Percentiles rank a stretch among this genome's conserved stretches.
These are phyloP conservation scores for Dicyrtomina minuta DNA, from an alignment of 2,888 invertebrate species.

Conservation along the genomic window DNA sequence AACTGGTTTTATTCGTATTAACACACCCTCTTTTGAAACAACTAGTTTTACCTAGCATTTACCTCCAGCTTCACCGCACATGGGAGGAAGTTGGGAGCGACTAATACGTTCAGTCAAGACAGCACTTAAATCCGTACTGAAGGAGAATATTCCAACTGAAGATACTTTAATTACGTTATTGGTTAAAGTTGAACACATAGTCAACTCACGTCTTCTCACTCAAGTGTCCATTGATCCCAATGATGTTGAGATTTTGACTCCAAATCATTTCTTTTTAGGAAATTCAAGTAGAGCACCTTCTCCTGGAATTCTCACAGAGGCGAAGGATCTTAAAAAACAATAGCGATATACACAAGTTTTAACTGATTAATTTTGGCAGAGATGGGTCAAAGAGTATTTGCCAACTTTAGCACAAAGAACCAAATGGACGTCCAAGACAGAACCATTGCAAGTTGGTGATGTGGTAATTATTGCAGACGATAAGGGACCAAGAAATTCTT, in stretches of 20 bases:
- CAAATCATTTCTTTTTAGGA: slow-evolving; percentile 4
- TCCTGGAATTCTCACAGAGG: neutral
- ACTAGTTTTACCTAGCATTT: too few species aligned
- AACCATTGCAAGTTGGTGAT: neutral
- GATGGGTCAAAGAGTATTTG: slow-evolving; percentile 3
- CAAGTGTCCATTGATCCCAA: too few species aligned
- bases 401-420: neutral
- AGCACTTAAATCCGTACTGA: neutral
- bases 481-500: neutral
- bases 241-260: too few species aligned
- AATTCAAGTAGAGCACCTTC: slow-evolving; percentile 1
- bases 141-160: neutral
- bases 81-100: too few species aligned
- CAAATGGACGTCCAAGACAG: too few species aligned
- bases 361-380: neutral
- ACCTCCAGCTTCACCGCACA: neutral
- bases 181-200: too few species aligned
- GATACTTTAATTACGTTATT: neutral
- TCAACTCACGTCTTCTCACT: too few species aligned
- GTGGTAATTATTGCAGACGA: neutral
- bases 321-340: too few species aligned
- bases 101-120: neutral
- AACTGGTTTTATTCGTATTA: too few species aligned
- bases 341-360: neutral
- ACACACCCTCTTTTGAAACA: too few species aligned